A percentile compares a stretch with the other conserved stretches of the same genome.
These are phyloP conservation scores for Galaxias olidus DNA, from an alignment of 2,797 vertebrate species.

Conservation along the genomic window DNA sequence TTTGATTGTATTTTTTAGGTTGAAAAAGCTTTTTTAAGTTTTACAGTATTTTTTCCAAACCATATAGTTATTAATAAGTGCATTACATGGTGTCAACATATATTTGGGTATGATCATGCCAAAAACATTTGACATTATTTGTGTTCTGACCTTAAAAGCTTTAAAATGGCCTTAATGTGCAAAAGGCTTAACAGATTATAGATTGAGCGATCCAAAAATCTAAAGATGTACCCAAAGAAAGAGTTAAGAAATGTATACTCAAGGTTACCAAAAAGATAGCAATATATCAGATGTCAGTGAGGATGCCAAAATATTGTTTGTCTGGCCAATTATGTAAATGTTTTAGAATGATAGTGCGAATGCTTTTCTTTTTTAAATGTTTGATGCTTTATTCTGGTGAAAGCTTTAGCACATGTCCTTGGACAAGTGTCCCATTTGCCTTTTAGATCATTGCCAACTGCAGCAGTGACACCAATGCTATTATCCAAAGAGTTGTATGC, in stretches of 20 bases:
- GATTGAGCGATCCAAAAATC: conserved; percentile 72
- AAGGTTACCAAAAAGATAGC: conserved; percentile 53
- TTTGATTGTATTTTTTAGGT: conserved; percentile 35
- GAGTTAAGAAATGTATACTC: conserved; percentile 54
- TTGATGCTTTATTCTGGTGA: conserved; percentile 68
- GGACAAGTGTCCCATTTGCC: conserved; percentile 67
- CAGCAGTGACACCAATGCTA: conserved; percentile 78
- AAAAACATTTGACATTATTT: conserved; percentile 53
- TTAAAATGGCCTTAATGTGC: conserved; percentile 75
- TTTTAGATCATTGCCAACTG: conserved; percentile 70
- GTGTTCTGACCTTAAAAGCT: conserved; percentile 72
- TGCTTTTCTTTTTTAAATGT: conserved; percentile 65
- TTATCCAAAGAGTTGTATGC: conserved; percentile 89
- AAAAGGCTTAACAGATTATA: conserved; percentile 64
- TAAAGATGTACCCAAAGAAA: conserved; percentile 64
- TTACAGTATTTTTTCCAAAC: conserved; percentile 46
- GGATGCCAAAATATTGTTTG: conserved; percentile 58
- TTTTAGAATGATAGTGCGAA: conserved; percentile 50
- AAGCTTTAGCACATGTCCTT: conserved; percentile 74
- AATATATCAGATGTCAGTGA: conserved; percentile 40
- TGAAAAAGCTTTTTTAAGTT: conserved; percentile 57
- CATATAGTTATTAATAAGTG: conserved; percentile 67
- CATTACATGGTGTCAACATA: conserved; percentile 61
- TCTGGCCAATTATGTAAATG: conserved; percentile 55
- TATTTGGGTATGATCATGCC: conserved; percentile 56